Percentiles rank a stretch among this genome's conserved stretches.
phyloP scores from a whole-genome alignment of 2,113 vertebrate species.

The Chloroceryle aenea region DNA sequence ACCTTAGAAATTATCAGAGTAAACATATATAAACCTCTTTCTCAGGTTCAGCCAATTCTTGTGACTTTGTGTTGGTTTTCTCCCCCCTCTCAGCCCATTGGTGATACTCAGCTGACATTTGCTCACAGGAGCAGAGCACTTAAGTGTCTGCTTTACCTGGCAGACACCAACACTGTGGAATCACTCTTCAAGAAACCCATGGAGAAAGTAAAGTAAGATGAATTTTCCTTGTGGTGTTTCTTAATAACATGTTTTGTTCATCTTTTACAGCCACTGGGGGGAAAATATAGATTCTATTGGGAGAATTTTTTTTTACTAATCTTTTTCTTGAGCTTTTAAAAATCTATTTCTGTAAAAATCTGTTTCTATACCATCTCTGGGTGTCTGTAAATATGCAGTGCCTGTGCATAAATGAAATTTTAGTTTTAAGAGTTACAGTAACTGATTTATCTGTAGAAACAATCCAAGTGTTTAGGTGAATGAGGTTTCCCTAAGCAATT shows the following conservation, averaged over 20 bases:
- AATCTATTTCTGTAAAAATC: not conserved
- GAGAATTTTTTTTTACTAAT: not conserved
- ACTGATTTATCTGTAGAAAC: not conserved
- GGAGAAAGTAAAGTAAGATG: slow-evolving; percentile 85
- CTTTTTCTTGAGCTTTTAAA: not conserved
- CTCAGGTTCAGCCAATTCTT: not conserved
- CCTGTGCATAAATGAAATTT: not conserved
- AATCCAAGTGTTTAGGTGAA: not conserved
- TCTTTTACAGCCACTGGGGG: not conserved
- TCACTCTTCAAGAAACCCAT: slow-evolving; percentile 84
- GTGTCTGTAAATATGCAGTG: not conserved
- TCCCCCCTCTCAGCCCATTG: slow-evolving; percentile 76
- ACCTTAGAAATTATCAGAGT: not conserved
- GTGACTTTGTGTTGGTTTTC: not conserved
- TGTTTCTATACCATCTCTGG: not conserved
- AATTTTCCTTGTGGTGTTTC: not conserved
- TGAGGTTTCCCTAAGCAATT: not conserved
- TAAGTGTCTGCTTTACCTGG: slow-evolving; percentile 88
- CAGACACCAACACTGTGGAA: slow-evolving; percentile 83
- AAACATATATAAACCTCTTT: not conserved
- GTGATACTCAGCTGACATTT: slow-evolving; percentile 84
- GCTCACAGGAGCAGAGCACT: slow-evolving; percentile 87
- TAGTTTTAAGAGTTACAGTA: not conserved
- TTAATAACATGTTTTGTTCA: not conserved
- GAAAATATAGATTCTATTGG: not conserved